Evolutionary conservation across 2,797 vertebrate species (phyloP), one percentile per base, ranked within the genome.

Genomic region (Anolis apletophallus): DNA sequence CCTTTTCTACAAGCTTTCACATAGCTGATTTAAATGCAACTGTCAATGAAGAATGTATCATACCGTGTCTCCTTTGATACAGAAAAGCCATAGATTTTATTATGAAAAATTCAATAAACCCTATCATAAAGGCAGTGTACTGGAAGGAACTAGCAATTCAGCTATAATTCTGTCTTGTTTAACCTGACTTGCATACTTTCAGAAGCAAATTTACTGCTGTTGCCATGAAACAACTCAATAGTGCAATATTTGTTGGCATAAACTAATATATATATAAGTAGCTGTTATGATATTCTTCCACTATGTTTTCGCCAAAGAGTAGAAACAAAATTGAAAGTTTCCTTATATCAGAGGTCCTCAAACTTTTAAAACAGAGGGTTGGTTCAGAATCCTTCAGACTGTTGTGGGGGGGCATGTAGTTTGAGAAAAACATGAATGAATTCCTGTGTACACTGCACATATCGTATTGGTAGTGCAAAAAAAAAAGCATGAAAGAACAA

Each of bases 191-290:
- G 32, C 55, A 80, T 91, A 87, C 90, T 94, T 94, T 92, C 88
- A 91, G 81, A 92, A 81, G 81, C 67, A 89, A 87, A 78, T 87
- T 91, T 92, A 90, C 86, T 89, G n/a, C 88, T 89, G 16, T 77
- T 88, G 83, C 91, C 71, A 85, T 92, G 85, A 91, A 87, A 82
- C 75, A 81, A 88, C 86, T 19, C 87, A 86, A 91, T 95, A 89
- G 92, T 92, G 91, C 93, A 85, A 73, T 82, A 77, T 73, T 82
- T 78, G 76, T 87, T 86, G 84, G 85, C 88, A 91, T 81, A 88
- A 88, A 69, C 88, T 1, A 0, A 87, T 85, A 64, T 26, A 59
- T 13, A 0, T 84, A 94, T 84, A 93, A 92, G 29, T 85, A 55
- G 64, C 83, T n/a, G 79, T 61, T 83, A 36, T n/a, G n/a, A 77